Evolutionary conservation across 2,797 vertebrate genomes (phyloP).

Genomic region (Carduelis carduelis): DNA sequence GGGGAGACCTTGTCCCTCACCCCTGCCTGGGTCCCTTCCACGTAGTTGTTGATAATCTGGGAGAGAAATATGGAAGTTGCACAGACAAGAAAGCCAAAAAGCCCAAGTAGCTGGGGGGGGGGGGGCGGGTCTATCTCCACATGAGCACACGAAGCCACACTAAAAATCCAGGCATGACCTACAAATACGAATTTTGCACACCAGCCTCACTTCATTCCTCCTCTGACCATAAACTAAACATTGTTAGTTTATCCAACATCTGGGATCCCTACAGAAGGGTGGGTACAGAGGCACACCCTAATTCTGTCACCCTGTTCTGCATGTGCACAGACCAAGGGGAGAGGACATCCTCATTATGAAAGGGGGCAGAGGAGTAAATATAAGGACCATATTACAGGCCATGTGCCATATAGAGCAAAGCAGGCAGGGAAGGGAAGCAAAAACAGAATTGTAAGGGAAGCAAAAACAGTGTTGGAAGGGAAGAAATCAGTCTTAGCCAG

Average conservation of each 20-base stretch:
- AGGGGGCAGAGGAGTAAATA: neutral
- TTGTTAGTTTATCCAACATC: rapidly evolving
- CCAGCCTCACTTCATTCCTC: neutral
- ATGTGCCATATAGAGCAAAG: neutral
- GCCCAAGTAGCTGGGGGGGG: rapidly evolving
- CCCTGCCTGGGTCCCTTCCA: slow-evolving; percentile 57
- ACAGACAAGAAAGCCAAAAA: neutral
- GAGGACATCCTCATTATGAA: neutral
- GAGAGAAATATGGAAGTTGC: neutral
- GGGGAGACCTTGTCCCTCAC: neutral
- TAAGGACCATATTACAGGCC: neutral
- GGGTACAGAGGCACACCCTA: rapidly evolving
- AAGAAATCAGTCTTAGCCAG: neutral
- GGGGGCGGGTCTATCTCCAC: rapidly evolving
- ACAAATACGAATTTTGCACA: neutral
- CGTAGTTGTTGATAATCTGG: slow-evolving; percentile 85
- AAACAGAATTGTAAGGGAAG: rapidly evolving
- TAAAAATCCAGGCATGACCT: neutral
- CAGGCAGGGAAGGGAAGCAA: neutral
- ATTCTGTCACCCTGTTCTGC: rapidly evolving
- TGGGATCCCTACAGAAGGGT: rapidly evolving
- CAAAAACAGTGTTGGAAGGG: rapidly evolving
- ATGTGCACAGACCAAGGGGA: rapidly evolving
- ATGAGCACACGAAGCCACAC: rapidly evolving
- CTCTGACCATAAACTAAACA: neutral